Evolutionary conservation across 2,888 invertebrate genomes (phyloP).

Genomic region (Phortica okadai): DNA sequence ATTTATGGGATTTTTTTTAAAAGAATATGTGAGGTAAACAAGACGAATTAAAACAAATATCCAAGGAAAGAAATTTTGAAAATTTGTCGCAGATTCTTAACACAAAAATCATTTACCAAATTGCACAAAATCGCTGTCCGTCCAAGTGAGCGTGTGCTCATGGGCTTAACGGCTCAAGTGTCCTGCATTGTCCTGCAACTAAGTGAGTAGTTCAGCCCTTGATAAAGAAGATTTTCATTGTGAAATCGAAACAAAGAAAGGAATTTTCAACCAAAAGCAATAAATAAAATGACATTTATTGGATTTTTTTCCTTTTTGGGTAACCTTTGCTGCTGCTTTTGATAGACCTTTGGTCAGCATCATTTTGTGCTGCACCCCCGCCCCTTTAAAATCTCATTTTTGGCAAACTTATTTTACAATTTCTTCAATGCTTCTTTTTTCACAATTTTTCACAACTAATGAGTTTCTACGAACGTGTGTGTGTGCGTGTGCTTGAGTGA

Average conservation of each 20-base stretch:
- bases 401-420: constrained; percentile 16
- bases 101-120: neutral
- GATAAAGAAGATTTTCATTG: neutral
- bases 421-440: constrained; percentile 19
- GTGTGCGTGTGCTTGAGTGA: constrained; percentile 30
- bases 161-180: neutral
- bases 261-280: constrained; percentile 69
- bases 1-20: no score
- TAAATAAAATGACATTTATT: constrained; percentile 76
- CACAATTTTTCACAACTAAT: constrained; percentile 38
- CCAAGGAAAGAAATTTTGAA: no score
- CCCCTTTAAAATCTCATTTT: constrained; percentile 17
- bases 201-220: neutral
- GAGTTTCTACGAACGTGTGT: constrained; percentile 24
- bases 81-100: no score
- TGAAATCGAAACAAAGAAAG: constrained; percentile 60
- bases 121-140: neutral
- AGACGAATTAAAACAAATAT: no score
- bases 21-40: no score
- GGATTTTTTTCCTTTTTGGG: constrained; percentile 64
- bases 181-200: neutral
- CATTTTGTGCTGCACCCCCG: neutral
- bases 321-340: neutral
- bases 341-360: constrained; percentile 31
- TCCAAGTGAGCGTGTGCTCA: neutral